Evolutionary conservation across 2,888 invertebrate genomes (phyloP), one percentile per base, ranked within the genome.

Genomic region (Morpho deidamia): DNA sequence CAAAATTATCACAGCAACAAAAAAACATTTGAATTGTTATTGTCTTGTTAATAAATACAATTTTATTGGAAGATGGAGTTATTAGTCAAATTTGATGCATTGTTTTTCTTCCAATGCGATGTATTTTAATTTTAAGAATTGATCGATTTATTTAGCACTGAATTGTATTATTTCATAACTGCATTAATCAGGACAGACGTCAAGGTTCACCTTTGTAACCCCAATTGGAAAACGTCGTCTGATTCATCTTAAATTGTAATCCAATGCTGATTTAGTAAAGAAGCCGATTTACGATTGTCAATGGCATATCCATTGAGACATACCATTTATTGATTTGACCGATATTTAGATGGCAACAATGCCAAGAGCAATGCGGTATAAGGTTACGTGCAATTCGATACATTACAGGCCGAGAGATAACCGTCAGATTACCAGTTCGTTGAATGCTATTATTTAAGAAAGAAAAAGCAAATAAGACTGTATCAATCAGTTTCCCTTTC

Each of bases 211-310:
- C 43, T 59, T 61, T 59, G 53, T 53, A 32, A 43, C 44, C 43
- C 48, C 51, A 59, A 59, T 59, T 56, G 44, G 49, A 53, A 37
- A 47, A 51, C 35, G 42, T 49, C 41, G 50, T 44, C 47, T 53
- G 32, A 48, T 57, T 49, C 53, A 48, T 56, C 46, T 51, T 50
- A 51, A 56, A 46, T 33, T 49, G 38, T 58, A 54, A 64, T 60
- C 54, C 55, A 58, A 51, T 55, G 60, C 53, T 62, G 55, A 69
- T 66, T 64, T 53, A 57, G 59, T 64, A 64, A 57, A 64, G 58
- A 46, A 55, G 55, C 51, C 61, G 64, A 59, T 61, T 55, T 61
- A 63, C 57, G 60, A 57, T 54, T 56, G 61, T 55, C 56, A 59
- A 47, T 59, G 53, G 60, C 56, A 49, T 50, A 55, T 50, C 57